Percentiles rank a stretch among this genome's conserved stretches.
Evolutionary conservation across 2,888 invertebrate genomes (phyloP).

Genomic region (Hypolimnas misippus): DNA sequence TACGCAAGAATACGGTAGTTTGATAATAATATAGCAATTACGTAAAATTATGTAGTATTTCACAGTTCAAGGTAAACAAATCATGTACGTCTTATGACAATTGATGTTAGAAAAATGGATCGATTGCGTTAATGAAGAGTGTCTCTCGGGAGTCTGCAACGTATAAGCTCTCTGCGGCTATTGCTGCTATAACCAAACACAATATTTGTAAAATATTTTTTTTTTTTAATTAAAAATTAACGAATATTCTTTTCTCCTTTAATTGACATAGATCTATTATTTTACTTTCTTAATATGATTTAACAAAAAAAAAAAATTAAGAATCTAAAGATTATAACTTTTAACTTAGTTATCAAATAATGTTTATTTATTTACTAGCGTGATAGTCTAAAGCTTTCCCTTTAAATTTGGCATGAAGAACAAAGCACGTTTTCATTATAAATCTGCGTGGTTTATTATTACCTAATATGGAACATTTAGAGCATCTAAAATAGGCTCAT

Average conservation of each 20-base stretch:
- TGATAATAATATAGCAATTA: slow-evolving; percentile 80
- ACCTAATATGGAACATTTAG: slow-evolving; percentile 36
- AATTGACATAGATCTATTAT: too few species aligned
- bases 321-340: too few species aligned
- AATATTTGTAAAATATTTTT: neutral
- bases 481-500: slow-evolving; percentile 42
- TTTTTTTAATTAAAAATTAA: neutral
- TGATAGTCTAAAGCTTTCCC: neutral
- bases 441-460: slow-evolving; percentile 33
- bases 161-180: neutral
- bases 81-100: slow-evolving; percentile 48
- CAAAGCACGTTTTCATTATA: slow-evolving; percentile 25
- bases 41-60: slow-evolving; percentile 72
- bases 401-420: slow-evolving; percentile 4
- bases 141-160: neutral
- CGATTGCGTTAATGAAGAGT: slow-evolving; percentile 17
- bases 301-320: too few species aligned
- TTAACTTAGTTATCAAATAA: too few species aligned
- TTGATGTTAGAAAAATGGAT: slow-evolving; percentile 33
- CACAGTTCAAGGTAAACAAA: slow-evolving; percentile 76
- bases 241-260: too few species aligned
- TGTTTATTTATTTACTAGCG: too few species aligned
- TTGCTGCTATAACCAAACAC: neutral
- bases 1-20: slow-evolving; percentile 81
- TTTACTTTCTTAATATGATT: too few species aligned